Percentiles rank a stretch among this genome's conserved stretches.
Evolutionary conservation across 2,888 invertebrate genomes (phyloP).

Genomic region (Acleris cristana): DNA sequence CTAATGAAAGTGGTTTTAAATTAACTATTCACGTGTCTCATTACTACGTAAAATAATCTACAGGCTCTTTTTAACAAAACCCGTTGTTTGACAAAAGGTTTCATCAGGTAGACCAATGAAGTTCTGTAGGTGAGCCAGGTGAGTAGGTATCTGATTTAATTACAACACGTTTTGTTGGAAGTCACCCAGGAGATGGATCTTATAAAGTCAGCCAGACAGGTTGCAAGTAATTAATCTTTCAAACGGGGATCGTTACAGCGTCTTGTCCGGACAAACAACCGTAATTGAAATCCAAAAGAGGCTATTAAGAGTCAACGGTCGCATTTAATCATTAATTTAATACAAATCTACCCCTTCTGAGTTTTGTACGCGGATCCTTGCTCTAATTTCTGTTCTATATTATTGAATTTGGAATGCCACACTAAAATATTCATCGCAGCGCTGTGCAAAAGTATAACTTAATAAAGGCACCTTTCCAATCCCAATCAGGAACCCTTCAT

Average conservation of each 20-base stretch:
- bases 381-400: constrained; percentile 1
- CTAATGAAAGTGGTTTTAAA: too few relatives aligned
- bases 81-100: constrained; percentile 12
- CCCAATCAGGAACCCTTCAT: constrained; percentile 8
- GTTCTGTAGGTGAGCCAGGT: constrained; percentile 6
- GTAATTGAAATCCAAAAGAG: constrained; percentile 36
- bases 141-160: constrained; percentile 21
- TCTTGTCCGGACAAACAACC: constrained; percentile 29
- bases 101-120: constrained; percentile 16
- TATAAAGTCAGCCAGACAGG: constrained; percentile 22
- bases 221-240: constrained; percentile 34
- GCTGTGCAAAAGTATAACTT: constrained; percentile 15
- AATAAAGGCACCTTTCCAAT: constrained; percentile 12
- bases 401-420: constrained; percentile 7
- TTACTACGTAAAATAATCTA: not conserved
- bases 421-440: constrained; percentile 20
- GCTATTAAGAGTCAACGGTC: constrained; percentile 27
- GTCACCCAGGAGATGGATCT: constrained; percentile 20
- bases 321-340: constrained; percentile 27
- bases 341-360: constrained; percentile 5
- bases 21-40: too few relatives aligned
- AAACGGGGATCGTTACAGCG: constrained; percentile 23
- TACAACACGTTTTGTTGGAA: constrained; percentile 13
- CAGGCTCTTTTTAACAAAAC: constrained; percentile 17
- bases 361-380: not conserved